phyloP scores from a whole-genome alignment of 2,797 vertebrate species.

The Neoniphon sammara region DNA sequence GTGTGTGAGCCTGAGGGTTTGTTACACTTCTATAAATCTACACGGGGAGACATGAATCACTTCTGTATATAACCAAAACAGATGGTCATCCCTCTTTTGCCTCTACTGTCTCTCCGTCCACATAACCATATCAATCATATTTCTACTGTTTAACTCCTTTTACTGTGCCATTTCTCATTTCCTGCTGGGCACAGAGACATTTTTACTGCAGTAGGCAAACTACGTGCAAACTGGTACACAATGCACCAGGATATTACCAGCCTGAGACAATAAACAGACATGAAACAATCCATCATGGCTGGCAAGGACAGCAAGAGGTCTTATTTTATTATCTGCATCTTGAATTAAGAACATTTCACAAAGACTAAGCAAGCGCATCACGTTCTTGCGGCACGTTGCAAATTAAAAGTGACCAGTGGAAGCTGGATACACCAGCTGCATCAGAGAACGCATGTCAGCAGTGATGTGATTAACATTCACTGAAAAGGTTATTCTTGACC shows the following conservation, averaged over 20 bases:
- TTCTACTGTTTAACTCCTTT: conserved; percentile 59
- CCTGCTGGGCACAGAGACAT: conserved; percentile 49
- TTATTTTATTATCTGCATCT: conserved; percentile 47
- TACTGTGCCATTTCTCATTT: conserved; percentile 61
- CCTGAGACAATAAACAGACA: conserved; percentile 57
- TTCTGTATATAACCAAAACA: conserved; percentile 29
- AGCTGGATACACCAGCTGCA: not conserved
- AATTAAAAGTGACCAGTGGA: conserved; percentile 7
- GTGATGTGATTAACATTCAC: not conserved
- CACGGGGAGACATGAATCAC: conserved; percentile 26
- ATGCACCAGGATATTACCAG: conserved; percentile 65
- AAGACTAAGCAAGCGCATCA: conserved; percentile 16
- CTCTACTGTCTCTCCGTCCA: conserved; percentile 5
- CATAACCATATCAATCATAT: conserved; percentile 24
- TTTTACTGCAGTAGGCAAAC: conserved; percentile 48
- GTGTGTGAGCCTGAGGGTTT: not conserved
- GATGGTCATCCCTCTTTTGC: conserved; percentile 16
- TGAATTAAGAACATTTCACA: conserved; percentile 50
- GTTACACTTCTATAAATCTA: conserved; percentile 26
- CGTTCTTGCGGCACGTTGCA: not conserved
- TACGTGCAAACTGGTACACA: conserved; percentile 20
- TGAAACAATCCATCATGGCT: conserved; percentile 54
- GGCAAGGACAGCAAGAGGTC: conserved; percentile 49
- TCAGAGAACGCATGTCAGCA: not conserved
- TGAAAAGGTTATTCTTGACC: not conserved